phyloP scores from a whole-genome alignment of 2,113 vertebrate species.

The Mustelus asterias region DNA sequence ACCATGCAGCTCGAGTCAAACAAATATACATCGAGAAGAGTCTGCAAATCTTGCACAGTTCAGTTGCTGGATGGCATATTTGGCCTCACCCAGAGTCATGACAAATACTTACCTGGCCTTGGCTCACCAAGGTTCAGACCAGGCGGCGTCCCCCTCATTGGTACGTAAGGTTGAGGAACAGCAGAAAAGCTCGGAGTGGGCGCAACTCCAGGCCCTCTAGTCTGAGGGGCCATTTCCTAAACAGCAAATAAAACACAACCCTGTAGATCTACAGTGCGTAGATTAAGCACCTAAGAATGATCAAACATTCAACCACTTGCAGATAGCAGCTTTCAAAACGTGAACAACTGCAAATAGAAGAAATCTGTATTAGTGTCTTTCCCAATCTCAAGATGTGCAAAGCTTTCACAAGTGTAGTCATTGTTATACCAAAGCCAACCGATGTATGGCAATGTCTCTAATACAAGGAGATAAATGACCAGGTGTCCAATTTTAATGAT shows the following conservation, averaged over 20 bases:
- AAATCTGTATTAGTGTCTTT: not conserved
- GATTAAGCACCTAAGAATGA: not conserved
- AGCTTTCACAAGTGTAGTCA: not conserved
- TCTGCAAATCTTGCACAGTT: not conserved
- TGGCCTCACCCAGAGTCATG: not conserved
- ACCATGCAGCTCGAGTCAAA: not conserved
- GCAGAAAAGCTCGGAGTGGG: not conserved
- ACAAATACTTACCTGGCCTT: not conserved
- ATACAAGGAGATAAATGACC: not conserved
- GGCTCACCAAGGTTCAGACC: conserved; percentile 5
- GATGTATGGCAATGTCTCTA: not conserved
- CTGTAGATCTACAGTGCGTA: not conserved
- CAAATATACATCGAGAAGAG: not conserved
- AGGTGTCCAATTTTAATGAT: not conserved
- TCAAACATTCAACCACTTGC: not conserved
- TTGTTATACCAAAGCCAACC: not conserved
- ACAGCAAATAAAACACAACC: not conserved
- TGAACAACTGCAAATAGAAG: not conserved
- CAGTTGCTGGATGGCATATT: not conserved
- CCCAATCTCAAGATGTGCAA: not conserved
- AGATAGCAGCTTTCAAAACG: not conserved
- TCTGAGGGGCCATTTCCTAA: not conserved
- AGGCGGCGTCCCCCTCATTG: not conserved
- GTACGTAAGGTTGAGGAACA: not conserved
- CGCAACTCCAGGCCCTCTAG: not conserved